Evolutionary conservation across 2,888 invertebrate genomes (phyloP).

Genomic region (Drosophila paucipuncta): DNA sequence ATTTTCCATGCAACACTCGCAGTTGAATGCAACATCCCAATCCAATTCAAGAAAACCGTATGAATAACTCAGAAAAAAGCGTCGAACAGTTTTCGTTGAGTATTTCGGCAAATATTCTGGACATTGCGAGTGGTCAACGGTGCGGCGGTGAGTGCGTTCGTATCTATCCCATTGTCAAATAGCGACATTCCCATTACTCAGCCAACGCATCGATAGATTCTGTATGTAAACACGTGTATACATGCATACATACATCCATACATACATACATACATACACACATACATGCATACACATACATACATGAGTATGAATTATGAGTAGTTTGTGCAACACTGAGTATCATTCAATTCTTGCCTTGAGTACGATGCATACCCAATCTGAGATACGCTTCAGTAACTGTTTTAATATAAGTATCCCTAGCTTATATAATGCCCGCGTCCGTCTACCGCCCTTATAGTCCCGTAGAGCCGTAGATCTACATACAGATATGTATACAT

Average conservation of each 20-base stretch:
- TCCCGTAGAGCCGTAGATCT: constrained; percentile 4
- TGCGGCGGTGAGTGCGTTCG: constrained; percentile 62
- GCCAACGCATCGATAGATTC: constrained; percentile 14
- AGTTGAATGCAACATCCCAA: constrained; percentile 19
- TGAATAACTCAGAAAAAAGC: constrained; percentile 21
- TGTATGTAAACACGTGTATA: constrained; percentile 2
- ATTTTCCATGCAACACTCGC: constrained; percentile 53
- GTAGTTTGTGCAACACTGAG: constrained; percentile 11
- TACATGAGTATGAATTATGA: background rate
- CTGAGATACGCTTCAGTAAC: constrained; percentile 5
- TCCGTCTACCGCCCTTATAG: constrained; percentile 2
- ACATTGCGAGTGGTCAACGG: constrained; percentile 62
- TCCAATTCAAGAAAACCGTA: constrained; percentile 14
- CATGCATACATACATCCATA: background rate
- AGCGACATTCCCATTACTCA: constrained; percentile 37
- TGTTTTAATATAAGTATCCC: constrained; percentile 11
- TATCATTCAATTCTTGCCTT: background rate
- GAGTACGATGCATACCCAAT: background rate
- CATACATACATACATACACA: background rate
- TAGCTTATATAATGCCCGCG: constrained; percentile 55
- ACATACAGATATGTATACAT: background rate
- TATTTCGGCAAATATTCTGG: constrained; percentile 53
- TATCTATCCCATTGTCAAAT: constrained; percentile 31
- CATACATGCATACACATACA: background rate
- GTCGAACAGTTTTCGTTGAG: constrained; percentile 23